Evolutionary conservation across 2,888 invertebrate genomes (phyloP), one percentile per base, ranked within the genome.

Genomic region (Cyclophora albipunctata): DNA sequence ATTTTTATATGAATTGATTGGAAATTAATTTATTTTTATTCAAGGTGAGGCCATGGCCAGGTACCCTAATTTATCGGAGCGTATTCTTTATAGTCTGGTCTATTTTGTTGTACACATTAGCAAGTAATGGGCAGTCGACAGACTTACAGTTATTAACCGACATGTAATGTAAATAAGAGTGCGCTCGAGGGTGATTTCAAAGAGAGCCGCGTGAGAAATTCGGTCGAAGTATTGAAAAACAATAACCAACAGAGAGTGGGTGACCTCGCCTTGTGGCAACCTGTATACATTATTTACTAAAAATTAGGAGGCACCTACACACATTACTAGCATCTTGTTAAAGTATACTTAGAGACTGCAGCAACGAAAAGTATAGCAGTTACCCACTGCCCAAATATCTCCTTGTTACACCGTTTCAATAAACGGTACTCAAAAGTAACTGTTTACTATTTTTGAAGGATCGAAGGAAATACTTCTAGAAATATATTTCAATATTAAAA

Each of bases 51-150:
- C 45, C 47, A 47, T 51, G 45, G 45, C 42, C 40, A 49, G 45
- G 48, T 55, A 58, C 52, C 56, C 51, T 49, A 57, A 52, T 54
- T 56, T 48, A 50, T 55, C 45, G 58, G 55, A 53, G 50, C 54
- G 46, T 34, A 42, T 34, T 48, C 53, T 56, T 55, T 49, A 63
- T 71, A 69, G 69, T 73, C 77, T 78, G 80, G 75, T 79, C 75
- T 73, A 73, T 78, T 79, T 81, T 75, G 64, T 75, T 69, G 63
- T 74, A 71, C 71, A 70, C 76, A 73, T 75, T 78, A 80, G 63
- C 68, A 73, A 77, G 73, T 80, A 81, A 82, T 78, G 75, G 71
- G 62, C 73, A 74, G 78, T 73, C 73, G 80, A 82, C 73, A 82
- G 82, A 80, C 69, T 80, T 67, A 78, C 64, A 73, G 76, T 74